Conservation (phyloP, 1,140 invertebrate genomes). For the Halictus rubicundus region DNA sequence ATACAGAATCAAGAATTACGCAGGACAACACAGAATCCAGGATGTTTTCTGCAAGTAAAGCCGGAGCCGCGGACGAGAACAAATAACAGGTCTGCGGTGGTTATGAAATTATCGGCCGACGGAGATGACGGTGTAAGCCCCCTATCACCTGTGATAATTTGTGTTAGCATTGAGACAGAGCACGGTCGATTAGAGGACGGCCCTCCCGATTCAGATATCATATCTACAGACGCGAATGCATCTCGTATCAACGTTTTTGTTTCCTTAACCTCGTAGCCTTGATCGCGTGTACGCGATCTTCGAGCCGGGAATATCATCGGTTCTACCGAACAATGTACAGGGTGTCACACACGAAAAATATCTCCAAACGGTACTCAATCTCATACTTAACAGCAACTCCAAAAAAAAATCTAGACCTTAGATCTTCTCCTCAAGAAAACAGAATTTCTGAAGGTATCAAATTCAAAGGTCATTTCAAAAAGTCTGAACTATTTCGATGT, state of each 20-base stretch:
- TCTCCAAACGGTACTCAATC: too few relatives aligned
- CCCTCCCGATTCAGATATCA: constrained; percentile 55
- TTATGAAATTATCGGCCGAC: constrained; percentile 54
- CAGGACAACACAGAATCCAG: not conserved
- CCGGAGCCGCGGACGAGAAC: not conserved
- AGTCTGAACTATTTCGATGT: too few relatives aligned
- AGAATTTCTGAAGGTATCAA: too few relatives aligned
- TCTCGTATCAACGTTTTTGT: constrained; percentile 63
- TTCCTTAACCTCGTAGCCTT: constrained; percentile 58
- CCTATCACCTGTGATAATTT: constrained; percentile 69
- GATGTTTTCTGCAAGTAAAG: not conserved
- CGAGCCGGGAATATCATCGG: not conserved
- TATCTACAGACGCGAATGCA: constrained; percentile 68
- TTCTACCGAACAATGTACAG: not conserved
- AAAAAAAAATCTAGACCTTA: too few relatives aligned
- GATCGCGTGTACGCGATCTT: constrained; percentile 18
- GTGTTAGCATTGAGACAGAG: constrained; percentile 67
- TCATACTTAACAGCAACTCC: too few relatives aligned
- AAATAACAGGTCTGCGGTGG: constrained; percentile 48
- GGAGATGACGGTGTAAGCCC: constrained; percentile 48
- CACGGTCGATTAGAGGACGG: constrained; percentile 69
- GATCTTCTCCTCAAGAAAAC: too few relatives aligned
- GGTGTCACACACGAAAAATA: not conserved
- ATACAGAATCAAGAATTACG: too few relatives aligned
- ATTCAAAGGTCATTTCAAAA: too few relatives aligned